These are phyloP conservation scores for Orthochromis indermauri DNA, from an alignment of 2,113 vertebrate species.

Conservation along the genomic window DNA sequence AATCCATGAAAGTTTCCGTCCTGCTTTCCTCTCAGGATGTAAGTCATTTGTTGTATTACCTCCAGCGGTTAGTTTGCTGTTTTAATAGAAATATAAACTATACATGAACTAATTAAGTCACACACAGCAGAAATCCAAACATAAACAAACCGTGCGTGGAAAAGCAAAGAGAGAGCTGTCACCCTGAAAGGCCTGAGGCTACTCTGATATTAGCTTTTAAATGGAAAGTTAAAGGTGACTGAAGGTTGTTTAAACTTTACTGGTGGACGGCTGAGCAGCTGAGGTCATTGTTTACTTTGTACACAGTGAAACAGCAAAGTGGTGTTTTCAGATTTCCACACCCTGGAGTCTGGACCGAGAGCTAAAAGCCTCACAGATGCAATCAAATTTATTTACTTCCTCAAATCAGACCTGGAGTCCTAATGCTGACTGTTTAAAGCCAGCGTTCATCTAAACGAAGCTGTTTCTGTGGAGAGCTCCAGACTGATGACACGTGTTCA, in stretches of 20 bases:
- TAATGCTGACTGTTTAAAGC: neutral
- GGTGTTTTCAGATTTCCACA: neutral
- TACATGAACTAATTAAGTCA: neutral
- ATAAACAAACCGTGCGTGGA: neutral
- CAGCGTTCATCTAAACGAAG: neutral
- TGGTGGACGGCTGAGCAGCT: neutral
- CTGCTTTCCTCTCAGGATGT: neutral
- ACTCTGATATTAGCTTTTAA: neutral
- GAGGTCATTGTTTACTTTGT: neutral
- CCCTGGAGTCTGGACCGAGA: neutral
- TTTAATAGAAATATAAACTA: neutral
- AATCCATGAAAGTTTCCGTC: neutral
- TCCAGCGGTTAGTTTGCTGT: neutral
- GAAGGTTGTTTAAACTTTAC: neutral
- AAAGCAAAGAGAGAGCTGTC: fast-evolving
- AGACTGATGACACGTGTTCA: neutral
- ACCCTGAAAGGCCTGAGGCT: neutral
- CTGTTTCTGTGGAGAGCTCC: neutral
- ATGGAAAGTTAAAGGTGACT: neutral
- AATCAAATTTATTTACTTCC: neutral
- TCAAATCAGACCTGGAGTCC: neutral
- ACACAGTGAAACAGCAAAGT: neutral
- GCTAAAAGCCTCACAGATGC: neutral
- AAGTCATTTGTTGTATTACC: neutral
- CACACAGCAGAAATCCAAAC: neutral